phyloP scores from a whole-genome alignment of 35 echinoderm and acorn worm genomes.

The Heliocidaris tuberculata region DNA sequence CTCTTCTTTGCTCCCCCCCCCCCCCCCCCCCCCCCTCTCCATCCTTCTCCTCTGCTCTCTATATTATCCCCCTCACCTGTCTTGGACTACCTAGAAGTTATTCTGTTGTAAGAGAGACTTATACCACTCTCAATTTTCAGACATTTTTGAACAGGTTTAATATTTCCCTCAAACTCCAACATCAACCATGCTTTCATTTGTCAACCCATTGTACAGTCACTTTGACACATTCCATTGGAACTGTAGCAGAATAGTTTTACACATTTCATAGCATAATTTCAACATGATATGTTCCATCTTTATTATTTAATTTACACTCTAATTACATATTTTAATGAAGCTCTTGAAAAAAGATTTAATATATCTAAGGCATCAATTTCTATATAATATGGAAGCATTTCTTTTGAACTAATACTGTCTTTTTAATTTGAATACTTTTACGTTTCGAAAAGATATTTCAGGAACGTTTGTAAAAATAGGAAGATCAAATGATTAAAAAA shows the following conservation, averaged over 20 bases:
- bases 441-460: slow-evolving; percentile 2
- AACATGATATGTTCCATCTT: no score
- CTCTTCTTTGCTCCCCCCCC: neutral
- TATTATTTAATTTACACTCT: neutral
- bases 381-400: neutral
- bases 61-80: no score
- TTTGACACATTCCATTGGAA: no score
- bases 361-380: neutral
- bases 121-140: neutral
- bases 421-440: neutral
- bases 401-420: neutral
- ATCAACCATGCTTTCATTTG: no score
- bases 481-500: neutral
- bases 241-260: no score
- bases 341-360: neutral
- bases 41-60: no score
- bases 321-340: neutral
- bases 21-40: no score
- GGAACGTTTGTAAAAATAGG: neutral
- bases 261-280: no score
- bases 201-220: no score
- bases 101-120: neutral
- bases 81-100: no score
- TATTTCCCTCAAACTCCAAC: no score
- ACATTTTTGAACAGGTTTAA: neutral